Conservation (phyloP, 35 echinoderm and acorn worm genomes). For the Hemicentrotus pulcherrimus region DNA sequence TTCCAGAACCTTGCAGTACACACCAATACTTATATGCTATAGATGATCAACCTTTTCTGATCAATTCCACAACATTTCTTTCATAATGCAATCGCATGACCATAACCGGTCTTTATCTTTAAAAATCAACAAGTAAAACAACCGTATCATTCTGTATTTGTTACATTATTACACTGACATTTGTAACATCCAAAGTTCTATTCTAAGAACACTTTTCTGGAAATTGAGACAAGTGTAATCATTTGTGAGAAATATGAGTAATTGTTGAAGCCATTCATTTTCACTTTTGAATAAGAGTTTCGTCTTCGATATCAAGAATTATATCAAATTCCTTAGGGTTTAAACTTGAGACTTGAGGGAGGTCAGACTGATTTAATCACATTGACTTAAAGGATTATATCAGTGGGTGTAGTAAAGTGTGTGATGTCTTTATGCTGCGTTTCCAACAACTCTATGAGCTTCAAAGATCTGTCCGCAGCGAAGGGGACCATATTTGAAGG, state of each 20-base stretch:
- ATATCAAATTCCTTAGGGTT: neutral
- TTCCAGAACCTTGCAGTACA: too few species aligned
- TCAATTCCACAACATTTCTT: too few species aligned
- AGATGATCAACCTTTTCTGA: too few species aligned
- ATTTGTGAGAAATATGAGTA: constrained; percentile 1
- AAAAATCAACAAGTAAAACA: too few species aligned
- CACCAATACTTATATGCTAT: too few species aligned
- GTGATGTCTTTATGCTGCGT: neutral
- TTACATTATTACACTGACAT: too few species aligned
- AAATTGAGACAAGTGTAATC: neutral
- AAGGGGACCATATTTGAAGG: neutral
- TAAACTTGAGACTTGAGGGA: neutral
- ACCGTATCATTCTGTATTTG: too few species aligned
- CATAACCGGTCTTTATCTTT: too few species aligned
- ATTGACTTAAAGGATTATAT: neutral
- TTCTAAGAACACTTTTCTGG: neutral
- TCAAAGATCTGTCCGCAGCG: neutral
- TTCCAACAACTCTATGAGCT: neutral
- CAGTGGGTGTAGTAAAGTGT: neutral
- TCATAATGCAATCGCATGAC: too few species aligned
- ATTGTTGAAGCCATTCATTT: neutral
- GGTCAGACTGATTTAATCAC: neutral
- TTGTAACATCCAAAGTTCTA: too few species aligned
- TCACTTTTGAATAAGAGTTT: neutral
- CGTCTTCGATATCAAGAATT: neutral